Evolutionary conservation across 2,888 invertebrate species (phyloP).

Genomic region (Hydriomena furcata): DNA sequence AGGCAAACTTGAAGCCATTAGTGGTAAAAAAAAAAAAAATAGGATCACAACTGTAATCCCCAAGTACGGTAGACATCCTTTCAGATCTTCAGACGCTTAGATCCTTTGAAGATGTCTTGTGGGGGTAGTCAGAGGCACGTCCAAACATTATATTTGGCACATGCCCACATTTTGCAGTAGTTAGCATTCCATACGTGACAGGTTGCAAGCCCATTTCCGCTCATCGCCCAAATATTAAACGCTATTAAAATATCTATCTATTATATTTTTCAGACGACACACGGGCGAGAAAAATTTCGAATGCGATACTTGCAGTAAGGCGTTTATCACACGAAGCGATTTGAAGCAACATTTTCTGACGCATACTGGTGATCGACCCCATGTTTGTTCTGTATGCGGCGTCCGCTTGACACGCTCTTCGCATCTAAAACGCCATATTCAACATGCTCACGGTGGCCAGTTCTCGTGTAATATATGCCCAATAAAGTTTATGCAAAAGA

Average conservation of each 20-base stretch:
- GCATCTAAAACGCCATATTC: slow-evolving; percentile 71
- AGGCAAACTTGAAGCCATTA: too few species aligned
- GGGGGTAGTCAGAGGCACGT: too few species aligned
- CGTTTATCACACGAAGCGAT: slow-evolving; percentile 74
- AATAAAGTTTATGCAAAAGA: slow-evolving; percentile 50
- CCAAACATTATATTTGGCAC: too few species aligned
- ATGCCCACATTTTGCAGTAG: too few species aligned
- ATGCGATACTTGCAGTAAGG: slow-evolving; percentile 65
- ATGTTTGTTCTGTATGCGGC: slow-evolving; percentile 70
- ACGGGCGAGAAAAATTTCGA: slow-evolving; percentile 77
- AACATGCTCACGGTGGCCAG: slow-evolving; percentile 49
- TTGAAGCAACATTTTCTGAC: slow-evolving; percentile 69
- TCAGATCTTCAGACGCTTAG: too few species aligned
- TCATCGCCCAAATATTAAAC: too few species aligned
- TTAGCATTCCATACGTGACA: too few species aligned
- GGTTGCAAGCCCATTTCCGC: too few species aligned
- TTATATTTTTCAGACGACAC: slow-evolving; percentile 61
- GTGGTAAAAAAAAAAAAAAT: too few species aligned
- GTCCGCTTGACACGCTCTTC: slow-evolving; percentile 64
- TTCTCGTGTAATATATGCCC: slow-evolving; percentile 51
- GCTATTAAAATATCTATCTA: background rate
- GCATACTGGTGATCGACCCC: slow-evolving; percentile 67
- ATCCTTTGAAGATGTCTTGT: too few species aligned
- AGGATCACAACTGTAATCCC: too few species aligned
- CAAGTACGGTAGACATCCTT: too few species aligned